These are phyloP conservation scores for Malacoraja senta DNA, from an alignment of 2,797 vertebrate genomes.

Conservation along the genomic window DNA sequence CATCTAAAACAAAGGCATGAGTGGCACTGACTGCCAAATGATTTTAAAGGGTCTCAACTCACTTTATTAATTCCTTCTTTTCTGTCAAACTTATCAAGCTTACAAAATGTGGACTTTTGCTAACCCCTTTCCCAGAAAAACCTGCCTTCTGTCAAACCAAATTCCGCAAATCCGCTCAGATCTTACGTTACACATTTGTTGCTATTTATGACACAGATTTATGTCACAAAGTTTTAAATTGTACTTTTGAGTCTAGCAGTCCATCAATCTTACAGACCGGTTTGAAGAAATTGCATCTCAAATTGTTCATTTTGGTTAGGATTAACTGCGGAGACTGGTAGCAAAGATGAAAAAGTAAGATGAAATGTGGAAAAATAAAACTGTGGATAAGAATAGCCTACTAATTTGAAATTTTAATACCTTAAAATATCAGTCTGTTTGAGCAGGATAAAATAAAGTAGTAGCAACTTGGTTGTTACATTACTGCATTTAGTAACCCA, in stretches of 20 bases:
- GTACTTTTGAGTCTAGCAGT: too few relatives aligned
- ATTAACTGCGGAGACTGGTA: not conserved
- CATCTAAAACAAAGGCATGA: too few relatives aligned
- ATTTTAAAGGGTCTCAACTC: not conserved
- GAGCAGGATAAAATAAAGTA: not conserved
- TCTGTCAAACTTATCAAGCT: not conserved
- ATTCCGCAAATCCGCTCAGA: not conserved
- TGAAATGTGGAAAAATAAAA: not conserved
- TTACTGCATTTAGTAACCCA: not conserved
- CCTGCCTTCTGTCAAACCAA: not conserved
- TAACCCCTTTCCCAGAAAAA: not conserved
- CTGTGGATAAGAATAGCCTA: not conserved
- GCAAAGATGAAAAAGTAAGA: not conserved
- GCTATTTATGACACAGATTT: not conserved
- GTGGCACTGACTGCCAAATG: not conserved
- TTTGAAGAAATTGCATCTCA: not conserved
- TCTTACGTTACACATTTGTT: too few relatives aligned
- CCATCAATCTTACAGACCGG: too few relatives aligned
- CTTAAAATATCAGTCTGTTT: not conserved
- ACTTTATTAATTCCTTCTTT: not conserved
- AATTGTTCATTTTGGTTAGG: not conserved
- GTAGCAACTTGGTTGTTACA: not conserved
- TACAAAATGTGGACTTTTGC: not conserved
- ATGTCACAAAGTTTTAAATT: not conserved
- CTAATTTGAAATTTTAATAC: conserved; percentile 2